Conservation (phyloP, 2,113 vertebrate species). For the Alces alces region DNA sequence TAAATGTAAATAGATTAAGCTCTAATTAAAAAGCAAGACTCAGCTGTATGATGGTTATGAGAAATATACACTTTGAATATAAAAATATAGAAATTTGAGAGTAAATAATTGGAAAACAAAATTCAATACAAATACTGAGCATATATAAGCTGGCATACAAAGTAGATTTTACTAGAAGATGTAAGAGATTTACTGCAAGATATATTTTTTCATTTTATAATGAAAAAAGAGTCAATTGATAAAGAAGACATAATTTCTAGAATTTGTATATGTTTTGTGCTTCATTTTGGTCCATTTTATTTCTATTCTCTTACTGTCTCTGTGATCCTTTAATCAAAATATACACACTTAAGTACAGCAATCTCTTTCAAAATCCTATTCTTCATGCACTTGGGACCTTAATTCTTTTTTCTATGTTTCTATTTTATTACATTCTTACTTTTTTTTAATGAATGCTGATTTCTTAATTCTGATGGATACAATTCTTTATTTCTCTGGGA, state of each 20-base stretch:
- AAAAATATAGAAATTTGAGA: not conserved
- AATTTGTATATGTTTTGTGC: not conserved
- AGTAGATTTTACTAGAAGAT: not conserved
- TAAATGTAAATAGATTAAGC: not conserved
- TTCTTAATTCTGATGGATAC: not conserved
- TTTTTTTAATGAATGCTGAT: not conserved
- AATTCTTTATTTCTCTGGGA: not conserved
- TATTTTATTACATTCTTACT: not conserved
- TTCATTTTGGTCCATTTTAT: not conserved
- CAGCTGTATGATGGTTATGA: not conserved
- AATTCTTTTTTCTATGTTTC: not conserved
- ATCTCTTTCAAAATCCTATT: not conserved
- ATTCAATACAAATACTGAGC: not conserved
- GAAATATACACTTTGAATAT: not conserved
- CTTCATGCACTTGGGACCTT: not conserved
- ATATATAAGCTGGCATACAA: not conserved
- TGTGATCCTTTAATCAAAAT: not conserved
- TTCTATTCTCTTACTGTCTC: not conserved
- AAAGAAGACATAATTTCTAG: not conserved
- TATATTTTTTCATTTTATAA: not conserved
- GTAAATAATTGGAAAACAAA: not conserved
- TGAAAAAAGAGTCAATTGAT: not conserved
- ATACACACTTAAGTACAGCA: not conserved
- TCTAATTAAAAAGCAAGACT: not conserved
- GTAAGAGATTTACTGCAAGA: not conserved